Evolutionary conservation across 2,797 vertebrate species (phyloP), one percentile per base, ranked within the genome.

Genomic region (Chaenodraco wilsoni): DNA sequence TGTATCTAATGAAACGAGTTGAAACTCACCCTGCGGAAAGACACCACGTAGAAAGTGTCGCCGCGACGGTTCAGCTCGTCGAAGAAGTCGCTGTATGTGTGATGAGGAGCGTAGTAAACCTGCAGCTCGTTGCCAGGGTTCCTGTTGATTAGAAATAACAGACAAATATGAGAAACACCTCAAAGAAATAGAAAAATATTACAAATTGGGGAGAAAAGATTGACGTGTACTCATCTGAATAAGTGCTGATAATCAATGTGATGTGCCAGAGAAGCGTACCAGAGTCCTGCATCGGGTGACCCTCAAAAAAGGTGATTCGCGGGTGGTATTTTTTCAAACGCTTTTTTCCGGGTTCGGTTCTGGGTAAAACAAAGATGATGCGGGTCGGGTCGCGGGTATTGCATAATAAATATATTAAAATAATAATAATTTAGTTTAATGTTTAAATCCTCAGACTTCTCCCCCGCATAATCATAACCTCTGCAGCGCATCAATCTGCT

Each of bases 11-110:
- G 9, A 17, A 15, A 12, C 14, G 7, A 27, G 23, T 19, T 46
- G 2, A 54, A 72, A 85, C 96, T 96, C 85, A 99, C 98, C 93
- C 96, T 96, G 70, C 97, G 96, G 91, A 99, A 99, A 7, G 98
- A 99, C 71, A 99, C 96, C 2, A 99, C 95, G 0, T 99, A 99
- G 90, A 99, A 99, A 0, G 97, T 99, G 89, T 99, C 97, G 3
- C 95, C 96, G 43, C 95, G 95, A 21, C 97, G 95, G 81, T 88
- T 95, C 87, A 99, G 93, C 76, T 97, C 97, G 74, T 98, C 97
- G 21, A 99, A 97, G 84, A 99, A 97, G 75, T 96, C 94, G 16
- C 95, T 95, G 84, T 98, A 98, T 82, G 95, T 95, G 82, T 94
- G 93, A 15, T 94, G 94, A 70, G 97, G 96, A 13, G 96, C 96